Conservation (phyloP, 2,888 invertebrate species). For the Drosophila picticornis region DNA sequence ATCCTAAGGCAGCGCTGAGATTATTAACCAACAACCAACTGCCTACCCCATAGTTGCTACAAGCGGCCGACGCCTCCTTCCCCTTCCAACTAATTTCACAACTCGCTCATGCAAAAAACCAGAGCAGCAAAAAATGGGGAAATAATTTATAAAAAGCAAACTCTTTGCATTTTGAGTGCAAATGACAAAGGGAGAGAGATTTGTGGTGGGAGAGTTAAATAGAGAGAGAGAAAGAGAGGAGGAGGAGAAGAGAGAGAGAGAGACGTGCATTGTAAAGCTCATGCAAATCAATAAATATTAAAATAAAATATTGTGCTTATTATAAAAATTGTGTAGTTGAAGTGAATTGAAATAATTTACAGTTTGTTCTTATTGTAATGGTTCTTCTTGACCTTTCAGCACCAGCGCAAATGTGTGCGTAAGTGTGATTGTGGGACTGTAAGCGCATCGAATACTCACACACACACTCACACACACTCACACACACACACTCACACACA, state of each 20-base stretch:
- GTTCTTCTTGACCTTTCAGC: conserved; percentile 43
- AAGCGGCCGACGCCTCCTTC: conserved; percentile 8
- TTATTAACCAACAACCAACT: conserved; percentile 8
- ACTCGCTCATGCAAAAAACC: conserved; percentile 26
- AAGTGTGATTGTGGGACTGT: conserved; percentile 9
- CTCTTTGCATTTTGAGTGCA: conserved; percentile 56
- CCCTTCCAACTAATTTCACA: conserved; percentile 43
- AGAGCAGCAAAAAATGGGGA: conserved; percentile 24
- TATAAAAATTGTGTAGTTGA: conserved; percentile 5
- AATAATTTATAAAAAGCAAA: conserved; percentile 39
- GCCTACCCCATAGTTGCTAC: neutral
- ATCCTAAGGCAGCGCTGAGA: conserved; percentile 17
- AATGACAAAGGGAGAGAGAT: conserved; percentile 65
- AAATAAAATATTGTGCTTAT: conserved; percentile 7
- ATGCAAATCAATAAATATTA: conserved; percentile 54
- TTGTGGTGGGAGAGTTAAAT: conserved; percentile 21
- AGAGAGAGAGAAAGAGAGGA: conserved; percentile 7
- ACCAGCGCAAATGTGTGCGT: conserved; percentile 3
- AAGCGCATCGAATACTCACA: neutral
- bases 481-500: neutral
- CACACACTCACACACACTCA: neutral
- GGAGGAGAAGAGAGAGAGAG: conserved; percentile 24
- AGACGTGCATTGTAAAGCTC: conserved; percentile 21
- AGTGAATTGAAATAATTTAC: conserved; percentile 4
- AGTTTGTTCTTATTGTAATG: conserved; percentile 22